These are phyloP conservation scores for Chamaetylas fuelleborni DNA, from an alignment of 2,113 vertebrate species.

Conservation along the genomic window DNA sequence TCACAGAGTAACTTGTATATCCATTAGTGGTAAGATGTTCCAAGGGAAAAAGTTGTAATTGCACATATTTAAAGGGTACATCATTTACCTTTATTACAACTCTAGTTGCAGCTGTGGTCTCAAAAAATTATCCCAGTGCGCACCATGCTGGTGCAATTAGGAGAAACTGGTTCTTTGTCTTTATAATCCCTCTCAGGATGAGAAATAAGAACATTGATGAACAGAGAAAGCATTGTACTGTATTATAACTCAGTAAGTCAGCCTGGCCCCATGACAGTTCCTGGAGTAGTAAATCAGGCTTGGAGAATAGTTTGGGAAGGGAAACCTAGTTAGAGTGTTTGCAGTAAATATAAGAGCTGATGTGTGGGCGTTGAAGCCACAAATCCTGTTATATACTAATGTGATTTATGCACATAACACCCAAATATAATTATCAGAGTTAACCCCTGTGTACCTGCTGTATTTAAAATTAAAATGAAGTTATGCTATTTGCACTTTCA, in stretches of 20 bases:
- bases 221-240: neutral
- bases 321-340: constrained; percentile 8
- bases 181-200: neutral
- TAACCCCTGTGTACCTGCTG: constrained; percentile 5
- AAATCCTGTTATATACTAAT: constrained; percentile 45
- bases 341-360: neutral
- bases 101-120: neutral
- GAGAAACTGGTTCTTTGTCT: neutral
- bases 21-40: neutral
- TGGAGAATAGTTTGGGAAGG: neutral
- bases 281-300: neutral
- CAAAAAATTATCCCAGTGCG: constrained; percentile 33
- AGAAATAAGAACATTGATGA: neutral
- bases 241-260: neutral
- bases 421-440: neutral
- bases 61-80: constrained; percentile 1
- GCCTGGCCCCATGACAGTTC: neutral
- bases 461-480: constrained; percentile 32
- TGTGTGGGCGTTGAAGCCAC: neutral
- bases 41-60: constrained; percentile 28
- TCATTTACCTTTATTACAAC: constrained; percentile 46
- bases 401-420: neutral
- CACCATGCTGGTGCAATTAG: neutral
- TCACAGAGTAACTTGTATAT: neutral
- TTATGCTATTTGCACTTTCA: neutral